Conservation (phyloP, 2,888 invertebrate species). For the Clanis bilineata region DNA sequence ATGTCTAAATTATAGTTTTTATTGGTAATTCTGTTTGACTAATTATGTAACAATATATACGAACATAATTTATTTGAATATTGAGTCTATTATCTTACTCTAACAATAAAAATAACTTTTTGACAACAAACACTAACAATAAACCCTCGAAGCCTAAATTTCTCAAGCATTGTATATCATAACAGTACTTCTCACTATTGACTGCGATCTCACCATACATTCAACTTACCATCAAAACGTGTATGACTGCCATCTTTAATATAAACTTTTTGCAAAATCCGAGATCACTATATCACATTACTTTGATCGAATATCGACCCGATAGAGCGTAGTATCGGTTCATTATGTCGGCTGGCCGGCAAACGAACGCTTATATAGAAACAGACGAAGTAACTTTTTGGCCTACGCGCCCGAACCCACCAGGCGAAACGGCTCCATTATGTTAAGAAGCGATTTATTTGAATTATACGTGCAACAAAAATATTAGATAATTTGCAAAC, state of each 20-base stretch:
- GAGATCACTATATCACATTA: conserved; percentile 50
- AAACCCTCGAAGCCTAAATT: too few species aligned
- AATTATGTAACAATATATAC: too few species aligned
- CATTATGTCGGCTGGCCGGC: conserved; percentile 27
- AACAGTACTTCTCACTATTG: neutral
- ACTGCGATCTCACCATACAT: conserved; percentile 4
- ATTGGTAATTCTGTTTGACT: too few species aligned
- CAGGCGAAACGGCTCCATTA: conserved; percentile 23
- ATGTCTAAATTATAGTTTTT: too few species aligned
- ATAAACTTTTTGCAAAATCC: conserved; percentile 27
- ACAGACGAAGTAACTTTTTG: conserved; percentile 26
- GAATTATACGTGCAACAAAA: conserved; percentile 9
- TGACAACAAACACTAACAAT: too few species aligned
- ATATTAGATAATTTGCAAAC: conserved; percentile 13
- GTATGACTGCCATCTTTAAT: conserved; percentile 37
- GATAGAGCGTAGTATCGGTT: conserved; percentile 25
- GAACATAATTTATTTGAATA: too few species aligned
- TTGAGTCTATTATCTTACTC: too few species aligned
- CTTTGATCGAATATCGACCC: conserved; percentile 33
- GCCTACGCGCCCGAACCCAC: conserved; percentile 22
- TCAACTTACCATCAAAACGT: conserved; percentile 49
- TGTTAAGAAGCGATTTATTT: conserved; percentile 11
- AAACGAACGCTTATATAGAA: conserved; percentile 33
- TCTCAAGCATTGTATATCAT: too few species aligned
- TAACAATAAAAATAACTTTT: too few species aligned